phyloP scores from a whole-genome alignment of 2,888 invertebrate species.

The Plagodis dolabraria region DNA sequence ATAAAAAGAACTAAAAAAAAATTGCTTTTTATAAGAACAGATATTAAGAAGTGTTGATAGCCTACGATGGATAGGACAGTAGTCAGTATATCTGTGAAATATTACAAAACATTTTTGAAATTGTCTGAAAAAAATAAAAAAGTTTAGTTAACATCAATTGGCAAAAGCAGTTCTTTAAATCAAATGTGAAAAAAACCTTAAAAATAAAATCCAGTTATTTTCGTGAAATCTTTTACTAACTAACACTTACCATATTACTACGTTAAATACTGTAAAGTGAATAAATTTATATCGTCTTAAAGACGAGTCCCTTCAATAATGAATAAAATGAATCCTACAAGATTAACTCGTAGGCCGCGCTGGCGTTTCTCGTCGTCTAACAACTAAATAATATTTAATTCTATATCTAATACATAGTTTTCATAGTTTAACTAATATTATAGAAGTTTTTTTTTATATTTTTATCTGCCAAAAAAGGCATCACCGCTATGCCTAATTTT shows the following conservation, averaged over 20 bases:
- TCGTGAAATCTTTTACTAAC: conserved; percentile 6
- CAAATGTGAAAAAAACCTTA: conserved; percentile 9
- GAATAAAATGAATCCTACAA: conserved; percentile 51
- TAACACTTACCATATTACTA: conserved; percentile 31
- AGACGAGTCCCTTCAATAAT: conserved; percentile 54
- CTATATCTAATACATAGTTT: conserved; percentile 37
- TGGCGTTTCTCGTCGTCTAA: conserved; percentile 24
- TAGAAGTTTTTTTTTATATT: neutral
- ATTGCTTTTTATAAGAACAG: too few species aligned
- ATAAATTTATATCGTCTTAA: conserved; percentile 68
- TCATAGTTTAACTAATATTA: conserved; percentile 25
- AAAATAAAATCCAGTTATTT: too few species aligned
- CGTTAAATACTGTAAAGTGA: conserved; percentile 31
- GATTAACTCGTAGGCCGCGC: conserved; percentile 50
- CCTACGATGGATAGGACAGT: too few species aligned
- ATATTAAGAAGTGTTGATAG: too few species aligned
- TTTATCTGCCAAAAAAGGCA: conserved; percentile 6
- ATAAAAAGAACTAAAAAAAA: too few species aligned
- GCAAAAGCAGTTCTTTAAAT: conserved; percentile 2
- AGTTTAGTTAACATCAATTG: neutral
- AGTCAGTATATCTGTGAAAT: too few species aligned
- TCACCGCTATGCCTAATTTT: conserved; percentile 15
- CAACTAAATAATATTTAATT: conserved; percentile 41
- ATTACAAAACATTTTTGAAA: too few species aligned
- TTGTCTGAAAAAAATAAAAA: too few species aligned